A percentile compares a stretch with the other conserved stretches of the same genome.
Conservation (phyloP, 2,797 vertebrate species). For the Pseudotriccus pelzelni region DNA sequence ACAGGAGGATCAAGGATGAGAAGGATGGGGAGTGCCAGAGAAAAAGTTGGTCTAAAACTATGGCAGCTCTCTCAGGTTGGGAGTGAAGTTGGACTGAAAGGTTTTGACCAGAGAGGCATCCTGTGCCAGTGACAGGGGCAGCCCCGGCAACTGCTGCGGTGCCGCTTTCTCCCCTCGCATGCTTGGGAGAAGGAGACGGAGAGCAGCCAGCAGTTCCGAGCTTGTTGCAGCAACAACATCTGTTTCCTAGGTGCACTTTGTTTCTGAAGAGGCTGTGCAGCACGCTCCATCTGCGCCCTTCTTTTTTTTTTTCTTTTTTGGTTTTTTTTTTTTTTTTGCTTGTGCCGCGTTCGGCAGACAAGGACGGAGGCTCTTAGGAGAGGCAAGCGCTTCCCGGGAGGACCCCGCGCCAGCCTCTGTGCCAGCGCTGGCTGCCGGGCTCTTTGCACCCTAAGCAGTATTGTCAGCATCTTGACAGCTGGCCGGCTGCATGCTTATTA, state of each 20-base stretch:
- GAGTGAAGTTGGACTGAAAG: background rate
- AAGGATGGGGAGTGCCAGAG: background rate
- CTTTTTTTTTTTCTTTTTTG: background rate
- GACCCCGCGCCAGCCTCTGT: background rate
- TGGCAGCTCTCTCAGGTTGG: background rate
- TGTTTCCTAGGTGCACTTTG: constrained; percentile 37
- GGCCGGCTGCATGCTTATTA: constrained; percentile 67
- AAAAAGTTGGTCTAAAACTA: background rate
- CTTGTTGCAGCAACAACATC: constrained; percentile 40
- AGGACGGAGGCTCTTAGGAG: background rate
- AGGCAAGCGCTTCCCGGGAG: background rate
- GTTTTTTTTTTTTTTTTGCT: background rate
- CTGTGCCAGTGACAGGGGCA: background rate
- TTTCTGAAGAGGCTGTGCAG: constrained; percentile 42
- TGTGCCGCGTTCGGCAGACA: background rate
- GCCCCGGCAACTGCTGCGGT: background rate
- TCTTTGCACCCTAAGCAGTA: background rate
- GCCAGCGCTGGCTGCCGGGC: background rate
- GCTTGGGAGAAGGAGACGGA: background rate
- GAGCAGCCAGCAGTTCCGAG: background rate
- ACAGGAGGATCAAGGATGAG: background rate
- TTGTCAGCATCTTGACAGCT: constrained; percentile 67
- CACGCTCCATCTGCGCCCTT: constrained; percentile 22
- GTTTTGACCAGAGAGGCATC: background rate
- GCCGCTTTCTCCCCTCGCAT: fast-evolving